These are phyloP conservation scores for Chauna torquata DNA, from an alignment of 2,113 vertebrate genomes.

Conservation along the genomic window DNA sequence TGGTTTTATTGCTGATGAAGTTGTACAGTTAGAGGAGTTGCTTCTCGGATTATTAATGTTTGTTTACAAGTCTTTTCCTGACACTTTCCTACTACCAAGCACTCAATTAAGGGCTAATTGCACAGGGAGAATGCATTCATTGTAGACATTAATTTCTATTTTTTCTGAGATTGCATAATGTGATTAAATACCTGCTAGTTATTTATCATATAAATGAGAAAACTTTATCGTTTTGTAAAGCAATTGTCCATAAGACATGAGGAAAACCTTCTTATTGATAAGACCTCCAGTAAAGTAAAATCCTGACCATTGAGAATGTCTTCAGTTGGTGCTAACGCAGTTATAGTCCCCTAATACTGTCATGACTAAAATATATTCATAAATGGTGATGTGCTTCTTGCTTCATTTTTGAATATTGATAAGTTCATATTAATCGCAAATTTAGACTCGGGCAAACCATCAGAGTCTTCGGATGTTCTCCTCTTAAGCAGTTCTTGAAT, in stretches of 20 bases:
- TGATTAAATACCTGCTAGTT: background rate
- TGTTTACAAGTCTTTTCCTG: background rate
- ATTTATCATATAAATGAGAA: background rate
- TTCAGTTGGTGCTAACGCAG: background rate
- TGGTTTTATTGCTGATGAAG: background rate
- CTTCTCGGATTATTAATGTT: background rate
- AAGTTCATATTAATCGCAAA: background rate
- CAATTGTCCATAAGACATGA: background rate
- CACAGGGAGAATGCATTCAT: background rate
- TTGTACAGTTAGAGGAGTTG: background rate
- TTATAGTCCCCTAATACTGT: background rate
- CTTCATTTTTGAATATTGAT: background rate
- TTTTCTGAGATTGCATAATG: background rate
- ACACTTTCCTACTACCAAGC: background rate
- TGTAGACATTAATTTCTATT: constrained; percentile 4
- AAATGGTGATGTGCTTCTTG: background rate
- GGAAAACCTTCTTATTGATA: background rate
- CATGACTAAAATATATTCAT: background rate
- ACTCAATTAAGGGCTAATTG: constrained; percentile 40
- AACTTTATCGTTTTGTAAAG: background rate
- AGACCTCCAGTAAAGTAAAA: background rate
- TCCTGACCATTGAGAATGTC: background rate
- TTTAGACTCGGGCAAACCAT: background rate
- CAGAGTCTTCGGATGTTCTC: background rate
- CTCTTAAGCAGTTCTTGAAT: background rate